These are phyloP conservation scores for Antennarius striatus DNA, from an alignment of 2,113 vertebrate genomes.

Conservation along the genomic window DNA sequence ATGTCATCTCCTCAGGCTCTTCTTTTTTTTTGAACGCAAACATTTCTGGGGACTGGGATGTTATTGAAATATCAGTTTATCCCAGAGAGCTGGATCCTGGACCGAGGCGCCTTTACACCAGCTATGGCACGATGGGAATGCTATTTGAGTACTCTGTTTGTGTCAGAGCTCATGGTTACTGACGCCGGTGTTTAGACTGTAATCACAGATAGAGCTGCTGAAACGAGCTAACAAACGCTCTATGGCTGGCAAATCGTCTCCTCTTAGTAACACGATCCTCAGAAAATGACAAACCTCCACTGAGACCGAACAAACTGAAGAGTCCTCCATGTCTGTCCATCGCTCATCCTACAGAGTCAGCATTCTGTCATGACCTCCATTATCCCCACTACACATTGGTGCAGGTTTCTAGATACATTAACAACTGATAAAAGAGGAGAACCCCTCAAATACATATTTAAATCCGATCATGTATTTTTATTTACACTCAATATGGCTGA, in stretches of 20 bases:
- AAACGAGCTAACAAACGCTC: slow-evolving; percentile 46
- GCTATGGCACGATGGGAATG: slow-evolving; percentile 43
- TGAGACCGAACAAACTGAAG: too few relatives aligned
- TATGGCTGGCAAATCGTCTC: slow-evolving; percentile 42
- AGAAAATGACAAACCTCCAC: too few relatives aligned
- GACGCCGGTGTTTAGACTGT: slow-evolving; percentile 50
- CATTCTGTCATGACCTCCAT: too few relatives aligned
- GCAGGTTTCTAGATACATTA: too few relatives aligned
- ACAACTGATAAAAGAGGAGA: too few relatives aligned
- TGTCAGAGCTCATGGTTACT: slow-evolving; percentile 44
- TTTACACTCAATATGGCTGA: too few relatives aligned
- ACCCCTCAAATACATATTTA: too few relatives aligned
- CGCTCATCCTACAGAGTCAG: too few relatives aligned
- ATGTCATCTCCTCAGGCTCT: slow-evolving; percentile 12
- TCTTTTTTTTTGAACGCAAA: slow-evolving; percentile 17
- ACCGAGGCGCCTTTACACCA: slow-evolving; percentile 25
- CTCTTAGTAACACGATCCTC: neutral
- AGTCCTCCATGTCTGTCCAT: too few relatives aligned
- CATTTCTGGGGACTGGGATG: slow-evolving; percentile 4
- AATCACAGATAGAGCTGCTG: slow-evolving; percentile 35
- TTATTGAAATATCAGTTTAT: too few relatives aligned
- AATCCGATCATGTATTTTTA: too few relatives aligned
- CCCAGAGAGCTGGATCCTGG: neutral
- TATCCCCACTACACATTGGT: too few relatives aligned
- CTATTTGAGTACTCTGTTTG: slow-evolving; percentile 29